Evolutionary conservation across 2,113 vertebrate species (phyloP).

Genomic region (Myocastor coypus): DNA sequence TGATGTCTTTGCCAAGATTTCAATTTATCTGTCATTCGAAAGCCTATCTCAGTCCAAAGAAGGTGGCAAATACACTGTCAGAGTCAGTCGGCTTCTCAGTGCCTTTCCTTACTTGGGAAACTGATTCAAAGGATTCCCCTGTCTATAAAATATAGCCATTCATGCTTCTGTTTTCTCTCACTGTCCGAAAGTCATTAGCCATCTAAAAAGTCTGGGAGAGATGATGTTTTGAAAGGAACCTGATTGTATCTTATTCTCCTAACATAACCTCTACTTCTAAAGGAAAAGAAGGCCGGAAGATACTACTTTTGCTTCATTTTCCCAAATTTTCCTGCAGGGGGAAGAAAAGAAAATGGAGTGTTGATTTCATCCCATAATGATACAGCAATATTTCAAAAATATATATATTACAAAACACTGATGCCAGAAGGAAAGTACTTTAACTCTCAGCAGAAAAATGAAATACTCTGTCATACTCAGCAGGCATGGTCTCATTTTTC

Average conservation of each 20-base stretch:
- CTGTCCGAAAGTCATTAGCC: not conserved
- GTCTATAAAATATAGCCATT: not conserved
- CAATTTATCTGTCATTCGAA: slow-evolving; percentile 58
- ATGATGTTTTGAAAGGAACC: not conserved
- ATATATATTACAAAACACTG: slow-evolving; percentile 72
- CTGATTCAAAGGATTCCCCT: not conserved
- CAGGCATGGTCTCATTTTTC: slow-evolving; percentile 73
- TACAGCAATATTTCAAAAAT: slow-evolving; percentile 73
- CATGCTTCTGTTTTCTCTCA: not conserved
- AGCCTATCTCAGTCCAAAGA: not conserved
- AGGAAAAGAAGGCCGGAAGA: slow-evolving; percentile 45
- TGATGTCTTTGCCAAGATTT: not conserved
- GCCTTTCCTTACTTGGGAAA: not conserved
- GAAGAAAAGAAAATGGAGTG: slow-evolving; percentile 62
- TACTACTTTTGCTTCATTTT: slow-evolving; percentile 43
- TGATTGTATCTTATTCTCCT: not conserved
- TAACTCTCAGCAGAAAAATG: slow-evolving; percentile 79
- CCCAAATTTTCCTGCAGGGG: slow-evolving; percentile 46
- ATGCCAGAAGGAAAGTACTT: slow-evolving; percentile 82
- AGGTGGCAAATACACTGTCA: not conserved
- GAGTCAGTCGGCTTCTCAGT: not conserved
- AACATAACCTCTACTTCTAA: not conserved
- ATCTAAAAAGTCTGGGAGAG: not conserved
- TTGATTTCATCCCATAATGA: slow-evolving; percentile 64
- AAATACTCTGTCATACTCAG: slow-evolving; percentile 77